A percentile compares a stretch with the other conserved stretches of the same genome.
These are phyloP conservation scores for Xestia c-nigrum DNA, from an alignment of 2,888 invertebrate genomes.

Conservation along the genomic window DNA sequence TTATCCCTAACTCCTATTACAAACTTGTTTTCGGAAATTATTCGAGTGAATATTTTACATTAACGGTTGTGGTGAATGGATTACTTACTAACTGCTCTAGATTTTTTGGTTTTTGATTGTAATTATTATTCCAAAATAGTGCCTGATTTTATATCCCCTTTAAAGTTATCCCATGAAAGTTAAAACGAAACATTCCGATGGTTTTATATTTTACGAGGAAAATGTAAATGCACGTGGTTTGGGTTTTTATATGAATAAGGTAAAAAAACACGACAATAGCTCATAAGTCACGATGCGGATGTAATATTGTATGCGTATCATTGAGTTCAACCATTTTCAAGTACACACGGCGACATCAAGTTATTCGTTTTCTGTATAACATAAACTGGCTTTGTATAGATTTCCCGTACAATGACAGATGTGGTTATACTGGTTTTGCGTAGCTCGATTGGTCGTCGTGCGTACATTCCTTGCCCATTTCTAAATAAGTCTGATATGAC, in stretches of 20 bases:
- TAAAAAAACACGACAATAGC: neutral
- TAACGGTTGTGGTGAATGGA: conserved; percentile 54
- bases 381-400: too few species aligned
- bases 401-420: too few species aligned
- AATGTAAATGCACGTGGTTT: conserved; percentile 43
- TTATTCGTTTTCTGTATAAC: too few species aligned
- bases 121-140: neutral
- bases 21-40: conserved; percentile 1
- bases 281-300: neutral
- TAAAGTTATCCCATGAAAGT: neutral
- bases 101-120: conserved; percentile 7
- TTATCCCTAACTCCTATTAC: neutral
- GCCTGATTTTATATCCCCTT: neutral
- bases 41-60: conserved; percentile 29
- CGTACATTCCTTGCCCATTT: neutral
- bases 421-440: too few species aligned
- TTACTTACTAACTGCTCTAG: conserved; percentile 53
- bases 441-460: too few species aligned
- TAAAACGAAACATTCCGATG: neutral
- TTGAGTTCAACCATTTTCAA: neutral
- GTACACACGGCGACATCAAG: neutral
- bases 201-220: neutral
- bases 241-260: conserved; percentile 15
- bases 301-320: neutral
- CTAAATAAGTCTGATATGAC: neutral